Percentiles rank a stretch among this genome's conserved stretches.
These are phyloP conservation scores for Leptinotarsa haldemani DNA, from an alignment of 2,888 invertebrate species.

Conservation along the genomic window DNA sequence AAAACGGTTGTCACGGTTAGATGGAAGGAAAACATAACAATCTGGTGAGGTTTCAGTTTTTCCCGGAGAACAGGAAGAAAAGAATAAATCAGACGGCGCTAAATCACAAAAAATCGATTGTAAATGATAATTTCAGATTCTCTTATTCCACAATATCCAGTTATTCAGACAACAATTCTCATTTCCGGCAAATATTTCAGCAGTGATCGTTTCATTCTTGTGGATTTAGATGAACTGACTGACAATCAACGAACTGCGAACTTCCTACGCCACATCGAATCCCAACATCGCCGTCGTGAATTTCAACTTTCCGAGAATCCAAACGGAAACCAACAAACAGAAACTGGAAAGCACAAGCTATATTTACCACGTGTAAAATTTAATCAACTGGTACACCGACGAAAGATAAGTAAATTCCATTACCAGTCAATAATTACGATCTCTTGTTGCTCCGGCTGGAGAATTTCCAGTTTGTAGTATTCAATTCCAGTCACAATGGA, in stretches of 20 bases:
- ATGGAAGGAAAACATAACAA: too few species aligned
- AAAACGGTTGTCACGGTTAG: too few species aligned
- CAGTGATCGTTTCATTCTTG: too few species aligned
- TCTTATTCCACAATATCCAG: too few species aligned
- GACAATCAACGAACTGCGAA: background rate
- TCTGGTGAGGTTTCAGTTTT: too few species aligned
- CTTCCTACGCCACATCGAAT: background rate
- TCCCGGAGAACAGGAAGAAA: too few species aligned
- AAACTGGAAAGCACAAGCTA: slow-evolving; percentile 9
- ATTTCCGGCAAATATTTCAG: too few species aligned
- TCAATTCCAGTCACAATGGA: slow-evolving; percentile 61
- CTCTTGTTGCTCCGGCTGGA: slow-evolving; percentile 59
- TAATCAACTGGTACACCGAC: slow-evolving; percentile 42
- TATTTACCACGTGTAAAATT: slow-evolving; percentile 39
- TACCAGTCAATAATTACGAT: slow-evolving; percentile 61
- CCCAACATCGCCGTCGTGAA: background rate
- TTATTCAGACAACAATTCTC: too few species aligned
- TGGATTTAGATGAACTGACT: too few species aligned
- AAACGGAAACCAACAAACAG: slow-evolving; percentile 17
- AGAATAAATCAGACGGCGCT: too few species aligned
- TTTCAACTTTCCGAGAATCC: background rate
- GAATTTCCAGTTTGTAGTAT: slow-evolving; percentile 63
- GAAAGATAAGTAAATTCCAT: slow-evolving; percentile 57
- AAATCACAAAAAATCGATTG: too few species aligned
- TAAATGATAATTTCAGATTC: too few species aligned